These are phyloP conservation scores for Embidobia sp. DNA, from an alignment of 2,888 invertebrate genomes.

Conservation along the genomic window DNA sequence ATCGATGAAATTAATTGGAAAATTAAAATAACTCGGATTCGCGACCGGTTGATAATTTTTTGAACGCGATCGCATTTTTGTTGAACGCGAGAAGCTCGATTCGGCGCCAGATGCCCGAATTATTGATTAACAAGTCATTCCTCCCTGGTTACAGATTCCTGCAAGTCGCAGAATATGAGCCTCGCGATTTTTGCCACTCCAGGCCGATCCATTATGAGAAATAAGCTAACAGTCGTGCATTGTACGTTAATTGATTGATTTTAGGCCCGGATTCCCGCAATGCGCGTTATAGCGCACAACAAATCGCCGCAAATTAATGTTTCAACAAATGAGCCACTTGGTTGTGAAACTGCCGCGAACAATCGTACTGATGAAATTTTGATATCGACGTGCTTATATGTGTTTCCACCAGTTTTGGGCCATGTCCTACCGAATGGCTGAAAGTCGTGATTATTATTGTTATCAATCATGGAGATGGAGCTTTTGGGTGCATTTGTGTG, in stretches of 20 bases:
- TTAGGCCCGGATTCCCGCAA: not conserved
- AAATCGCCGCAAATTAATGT: constrained; percentile 24
- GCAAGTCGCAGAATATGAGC: not conserved
- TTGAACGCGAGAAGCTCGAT: not conserved
- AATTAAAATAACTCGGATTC: not conserved
- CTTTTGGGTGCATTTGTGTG: too few relatives aligned
- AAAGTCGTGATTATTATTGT: too few relatives aligned
- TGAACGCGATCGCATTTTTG: not conserved
- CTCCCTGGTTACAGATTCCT: constrained; percentile 24
- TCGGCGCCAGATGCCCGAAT: not conserved
- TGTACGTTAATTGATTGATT: constrained; percentile 15
- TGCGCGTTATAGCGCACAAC: constrained; percentile 23
- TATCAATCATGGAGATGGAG: too few relatives aligned
- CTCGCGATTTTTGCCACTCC: constrained; percentile 10
- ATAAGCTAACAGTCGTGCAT: constrained; percentile 4
- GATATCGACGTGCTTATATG: too few relatives aligned
- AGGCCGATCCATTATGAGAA: not conserved
- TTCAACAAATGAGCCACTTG: constrained; percentile 9
- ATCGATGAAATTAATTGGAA: not conserved
- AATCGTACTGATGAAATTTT: constrained; percentile 14
- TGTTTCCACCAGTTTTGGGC: too few relatives aligned
- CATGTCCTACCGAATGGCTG: too few relatives aligned
- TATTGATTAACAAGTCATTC: constrained; percentile 35
- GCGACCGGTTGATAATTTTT: not conserved
- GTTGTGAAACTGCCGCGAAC: not conserved